Evolutionary conservation across 2,113 vertebrate species (phyloP).

Genomic region (Willisornis vidua): DNA sequence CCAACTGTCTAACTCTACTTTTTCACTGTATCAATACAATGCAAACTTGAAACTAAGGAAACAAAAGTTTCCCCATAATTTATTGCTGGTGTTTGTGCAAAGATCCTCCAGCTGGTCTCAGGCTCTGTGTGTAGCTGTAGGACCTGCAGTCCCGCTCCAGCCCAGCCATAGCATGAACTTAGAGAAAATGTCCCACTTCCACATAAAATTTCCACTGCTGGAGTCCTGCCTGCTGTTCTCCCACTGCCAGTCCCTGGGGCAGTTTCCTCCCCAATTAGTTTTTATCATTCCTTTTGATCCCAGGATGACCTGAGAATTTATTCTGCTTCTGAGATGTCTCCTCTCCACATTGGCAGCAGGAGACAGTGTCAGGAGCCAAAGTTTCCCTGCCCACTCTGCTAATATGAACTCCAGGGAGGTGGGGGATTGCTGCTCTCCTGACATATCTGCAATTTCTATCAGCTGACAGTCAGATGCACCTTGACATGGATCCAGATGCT

Average conservation of each 20-base stretch:
- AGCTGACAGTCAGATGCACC: no score
- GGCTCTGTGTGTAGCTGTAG: rapidly evolving
- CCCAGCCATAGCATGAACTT: rapidly evolving
- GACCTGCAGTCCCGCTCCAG: not conserved
- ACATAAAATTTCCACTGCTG: not conserved
- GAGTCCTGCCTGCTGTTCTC: not conserved
- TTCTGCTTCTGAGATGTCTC: not conserved
- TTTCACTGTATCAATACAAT: not conserved
- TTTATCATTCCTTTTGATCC: not conserved
- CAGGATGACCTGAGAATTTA: not conserved
- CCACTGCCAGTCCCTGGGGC: not conserved
- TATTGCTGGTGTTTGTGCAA: not conserved
- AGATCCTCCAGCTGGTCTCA: not conserved
- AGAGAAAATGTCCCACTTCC: not conserved
- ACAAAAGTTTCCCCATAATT: rapidly evolving
- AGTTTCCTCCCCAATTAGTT: not conserved
- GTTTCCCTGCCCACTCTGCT: not conserved
- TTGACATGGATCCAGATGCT: rapidly evolving
- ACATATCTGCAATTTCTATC: not conserved
- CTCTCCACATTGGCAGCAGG: not conserved
- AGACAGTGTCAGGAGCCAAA: rapidly evolving
- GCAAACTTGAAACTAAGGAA: not conserved
- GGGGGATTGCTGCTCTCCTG: not conserved
- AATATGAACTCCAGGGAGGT: not conserved
- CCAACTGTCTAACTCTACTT: not conserved